Evolutionary conservation across 2,888 invertebrate species (phyloP).

Genomic region (Mactromeris polynyma): DNA sequence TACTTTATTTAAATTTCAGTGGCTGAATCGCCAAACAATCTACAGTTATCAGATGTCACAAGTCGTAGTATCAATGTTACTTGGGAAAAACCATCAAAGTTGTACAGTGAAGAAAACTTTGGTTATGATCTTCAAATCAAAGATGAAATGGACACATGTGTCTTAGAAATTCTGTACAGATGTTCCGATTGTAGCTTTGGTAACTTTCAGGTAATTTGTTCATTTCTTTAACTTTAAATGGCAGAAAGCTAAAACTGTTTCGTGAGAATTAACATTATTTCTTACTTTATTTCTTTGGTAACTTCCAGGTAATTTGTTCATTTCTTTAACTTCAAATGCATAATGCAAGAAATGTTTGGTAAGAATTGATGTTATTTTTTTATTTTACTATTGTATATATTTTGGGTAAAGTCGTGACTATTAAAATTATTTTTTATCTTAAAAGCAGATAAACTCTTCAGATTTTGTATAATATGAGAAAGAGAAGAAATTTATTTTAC

Average conservation of each 20-base stretch:
- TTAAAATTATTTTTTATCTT: too few relatives aligned
- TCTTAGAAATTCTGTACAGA: constrained; percentile 22
- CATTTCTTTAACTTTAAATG: background rate
- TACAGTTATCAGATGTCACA: constrained; percentile 11
- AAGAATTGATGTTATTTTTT: too few relatives aligned
- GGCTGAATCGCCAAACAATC: constrained; percentile 42
- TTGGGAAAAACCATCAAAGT: constrained; percentile 44
- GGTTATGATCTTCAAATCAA: constrained; percentile 56
- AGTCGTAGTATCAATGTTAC: constrained; percentile 33
- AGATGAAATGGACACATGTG: constrained; percentile 21
- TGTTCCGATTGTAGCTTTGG: constrained; percentile 43
- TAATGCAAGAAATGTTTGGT: too few relatives aligned
- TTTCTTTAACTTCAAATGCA: background rate
- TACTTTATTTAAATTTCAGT: constrained; percentile 36
- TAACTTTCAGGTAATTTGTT: constrained; percentile 2
- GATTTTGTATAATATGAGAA: too few relatives aligned
- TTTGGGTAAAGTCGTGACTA: too few relatives aligned
- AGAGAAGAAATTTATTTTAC: too few relatives aligned
- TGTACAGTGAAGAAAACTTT: constrained; percentile 47
- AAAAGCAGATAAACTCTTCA: too few relatives aligned
- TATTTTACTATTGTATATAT: too few relatives aligned
- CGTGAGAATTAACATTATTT: too few relatives aligned
- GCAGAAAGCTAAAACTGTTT: too few relatives aligned
- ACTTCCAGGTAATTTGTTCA: background rate
- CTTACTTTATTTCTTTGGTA: too few relatives aligned